These are phyloP conservation scores for Dorcus parallelipipedus DNA, from an alignment of 2,888 invertebrate genomes.

Conservation along the genomic window DNA sequence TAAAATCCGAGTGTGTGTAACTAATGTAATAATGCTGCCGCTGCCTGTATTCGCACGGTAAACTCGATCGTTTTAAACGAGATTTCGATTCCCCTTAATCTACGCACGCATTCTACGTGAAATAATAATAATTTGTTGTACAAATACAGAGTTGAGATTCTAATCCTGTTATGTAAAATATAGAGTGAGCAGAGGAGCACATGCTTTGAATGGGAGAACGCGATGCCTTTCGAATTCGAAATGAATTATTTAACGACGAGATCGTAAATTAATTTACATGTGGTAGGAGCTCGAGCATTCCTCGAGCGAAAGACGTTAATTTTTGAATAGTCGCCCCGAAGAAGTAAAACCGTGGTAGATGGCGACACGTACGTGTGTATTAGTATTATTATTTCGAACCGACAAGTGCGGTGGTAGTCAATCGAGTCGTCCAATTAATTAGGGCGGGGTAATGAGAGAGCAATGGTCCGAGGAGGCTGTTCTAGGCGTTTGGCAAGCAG, in stretches of 20 bases:
- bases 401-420: not conserved
- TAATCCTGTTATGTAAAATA: no score
- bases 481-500: constrained; percentile 19
- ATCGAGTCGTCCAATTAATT: constrained; percentile 14
- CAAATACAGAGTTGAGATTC: no score
- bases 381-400: not conserved
- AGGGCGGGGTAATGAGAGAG: constrained; percentile 16
- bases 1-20: no score
- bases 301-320: not conserved
- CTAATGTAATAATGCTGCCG: no score
- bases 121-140: no score
- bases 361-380: not conserved
- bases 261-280: not conserved
- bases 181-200: no score
- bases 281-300: not conserved
- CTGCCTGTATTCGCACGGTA: not conserved
- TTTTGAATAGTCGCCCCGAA: not conserved
- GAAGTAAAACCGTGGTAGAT: no score
- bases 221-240: not conserved
- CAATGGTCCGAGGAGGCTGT: constrained; percentile 10
- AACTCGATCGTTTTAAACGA: not conserved
- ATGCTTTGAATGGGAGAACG: no score
- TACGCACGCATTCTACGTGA: no score
- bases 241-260: not conserved
- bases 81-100: no score